These are phyloP conservation scores for Albula glossodonta DNA, from an alignment of 2,113 vertebrate genomes.

Conservation along the genomic window DNA sequence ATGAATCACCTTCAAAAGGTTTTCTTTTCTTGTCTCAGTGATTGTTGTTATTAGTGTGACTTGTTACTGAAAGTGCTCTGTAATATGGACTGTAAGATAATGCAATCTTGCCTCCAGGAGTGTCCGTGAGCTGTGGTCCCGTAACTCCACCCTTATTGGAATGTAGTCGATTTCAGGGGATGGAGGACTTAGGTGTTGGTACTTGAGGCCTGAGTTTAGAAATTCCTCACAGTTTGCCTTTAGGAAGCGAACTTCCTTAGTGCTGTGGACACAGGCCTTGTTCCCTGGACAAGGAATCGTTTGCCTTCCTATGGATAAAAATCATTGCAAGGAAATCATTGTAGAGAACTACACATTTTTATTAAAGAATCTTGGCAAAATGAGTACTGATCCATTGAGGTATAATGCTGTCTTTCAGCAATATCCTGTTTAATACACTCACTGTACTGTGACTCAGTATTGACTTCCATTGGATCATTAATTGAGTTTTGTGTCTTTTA, in stretches of 20 bases:
- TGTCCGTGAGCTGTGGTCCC: slow-evolving; percentile 52
- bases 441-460: background rate
- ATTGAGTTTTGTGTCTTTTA: no score
- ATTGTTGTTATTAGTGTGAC: background rate
- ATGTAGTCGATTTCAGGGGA: slow-evolving; percentile 69
- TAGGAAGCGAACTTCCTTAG: slow-evolving; percentile 55
- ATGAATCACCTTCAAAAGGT: no score
- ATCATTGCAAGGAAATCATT: background rate
- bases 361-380: background rate
- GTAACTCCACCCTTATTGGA: slow-evolving; percentile 65
- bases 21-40: background rate
- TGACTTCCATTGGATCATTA: background rate
- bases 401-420: background rate
- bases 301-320: slow-evolving; percentile 53
- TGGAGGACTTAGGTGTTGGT: slow-evolving; percentile 65
- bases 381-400: background rate
- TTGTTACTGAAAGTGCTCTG: background rate
- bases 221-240: slow-evolving; percentile 70
- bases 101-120: slow-evolving; percentile 57
- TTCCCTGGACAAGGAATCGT: slow-evolving; percentile 58
- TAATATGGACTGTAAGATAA: background rate
- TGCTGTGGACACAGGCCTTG: slow-evolving; percentile 53
- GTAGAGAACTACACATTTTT: background rate
- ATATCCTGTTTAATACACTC: background rate
- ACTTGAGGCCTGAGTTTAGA: slow-evolving; percentile 62